These are phyloP conservation scores for Eupristina koningsbergeri DNA, from an alignment of 1,140 invertebrate species.

Conservation along the genomic window DNA sequence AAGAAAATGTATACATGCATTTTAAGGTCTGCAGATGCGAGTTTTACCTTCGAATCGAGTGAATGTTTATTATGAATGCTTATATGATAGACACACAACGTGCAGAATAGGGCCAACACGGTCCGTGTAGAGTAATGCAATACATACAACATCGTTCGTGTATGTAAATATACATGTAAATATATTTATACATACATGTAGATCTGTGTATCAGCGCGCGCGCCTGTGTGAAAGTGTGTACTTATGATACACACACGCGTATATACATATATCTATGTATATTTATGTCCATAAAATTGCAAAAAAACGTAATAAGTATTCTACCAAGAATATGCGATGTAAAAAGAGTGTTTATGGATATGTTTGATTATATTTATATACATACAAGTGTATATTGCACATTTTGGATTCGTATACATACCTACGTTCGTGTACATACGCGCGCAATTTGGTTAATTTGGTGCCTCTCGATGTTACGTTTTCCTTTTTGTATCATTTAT, in stretches of 20 bases:
- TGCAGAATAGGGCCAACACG: conserved; percentile 60
- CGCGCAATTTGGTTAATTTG: conserved; percentile 20
- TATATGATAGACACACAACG: conserved; percentile 66
- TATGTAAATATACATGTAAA: background rate
- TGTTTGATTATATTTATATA: background rate
- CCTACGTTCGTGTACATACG: conserved; percentile 50
- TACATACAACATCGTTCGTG: background rate
- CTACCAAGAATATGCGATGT: background rate
- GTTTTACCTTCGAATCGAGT: background rate
- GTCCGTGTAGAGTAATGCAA: conserved; percentile 36
- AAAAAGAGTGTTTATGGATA: background rate
- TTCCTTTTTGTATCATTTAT: background rate
- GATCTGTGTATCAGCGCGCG: too few species aligned
- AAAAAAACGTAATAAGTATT: background rate
- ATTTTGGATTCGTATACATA: conserved; percentile 35
- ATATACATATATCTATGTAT: background rate
- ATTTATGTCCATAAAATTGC: background rate
- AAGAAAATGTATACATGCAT: background rate
- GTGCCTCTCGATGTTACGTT: conserved; percentile 41
- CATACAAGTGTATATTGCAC: conserved; percentile 32
- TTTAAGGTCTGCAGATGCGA: background rate
- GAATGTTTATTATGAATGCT: background rate
- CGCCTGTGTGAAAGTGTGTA: too few species aligned
- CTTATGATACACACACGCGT: too few species aligned
- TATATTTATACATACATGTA: too few species aligned